A percentile compares a stretch with the other conserved stretches of the same genome.
phyloP scores from a whole-genome alignment of 2,797 vertebrate genomes.

The Acrossocheilus wenchowensis region DNA sequence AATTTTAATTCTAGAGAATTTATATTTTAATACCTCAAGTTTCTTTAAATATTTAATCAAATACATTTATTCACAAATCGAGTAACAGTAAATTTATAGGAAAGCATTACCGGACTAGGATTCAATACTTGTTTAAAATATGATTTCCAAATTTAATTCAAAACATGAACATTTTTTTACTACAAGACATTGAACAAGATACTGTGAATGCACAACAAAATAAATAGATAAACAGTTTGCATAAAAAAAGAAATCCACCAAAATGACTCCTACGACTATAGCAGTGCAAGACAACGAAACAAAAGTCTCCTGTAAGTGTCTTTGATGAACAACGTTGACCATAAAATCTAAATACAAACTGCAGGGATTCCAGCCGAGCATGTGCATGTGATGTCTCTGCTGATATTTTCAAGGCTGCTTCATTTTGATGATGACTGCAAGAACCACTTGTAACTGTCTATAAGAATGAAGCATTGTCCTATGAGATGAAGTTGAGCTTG shows the following conservation, averaged over 20 bases:
- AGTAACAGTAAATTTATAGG: not conserved
- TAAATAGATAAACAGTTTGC: slow-evolving; percentile 68
- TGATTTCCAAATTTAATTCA: slow-evolving; percentile 19
- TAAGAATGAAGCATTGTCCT: slow-evolving; percentile 57
- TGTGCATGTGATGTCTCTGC: not conserved
- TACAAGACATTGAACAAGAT: slow-evolving; percentile 29
- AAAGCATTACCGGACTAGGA: slow-evolving; percentile 5
- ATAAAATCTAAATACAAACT: not conserved
- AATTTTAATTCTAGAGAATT: not conserved
- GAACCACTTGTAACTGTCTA: not conserved
- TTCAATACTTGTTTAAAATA: slow-evolving; percentile 41
- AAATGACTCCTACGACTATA: not conserved
- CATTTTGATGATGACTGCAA: not conserved
- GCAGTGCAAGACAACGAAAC: slow-evolving; percentile 12
- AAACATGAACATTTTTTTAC: slow-evolving; percentile 5
- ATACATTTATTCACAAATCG: not conserved
- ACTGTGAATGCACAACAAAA: slow-evolving; percentile 61
- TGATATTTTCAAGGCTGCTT: slow-evolving; percentile 53
- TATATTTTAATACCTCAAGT: not conserved
- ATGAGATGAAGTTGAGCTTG: slow-evolving; percentile 89
- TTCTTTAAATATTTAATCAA: slow-evolving; percentile 1
- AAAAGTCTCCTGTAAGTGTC: not conserved
- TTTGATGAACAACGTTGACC: not conserved
- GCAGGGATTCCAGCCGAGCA: not conserved
- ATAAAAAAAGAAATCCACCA: slow-evolving; percentile 54